These are phyloP conservation scores for Caenorhabditis briggsae DNA, from an alignment of 1,140 invertebrate species.

Conservation along the genomic window DNA sequence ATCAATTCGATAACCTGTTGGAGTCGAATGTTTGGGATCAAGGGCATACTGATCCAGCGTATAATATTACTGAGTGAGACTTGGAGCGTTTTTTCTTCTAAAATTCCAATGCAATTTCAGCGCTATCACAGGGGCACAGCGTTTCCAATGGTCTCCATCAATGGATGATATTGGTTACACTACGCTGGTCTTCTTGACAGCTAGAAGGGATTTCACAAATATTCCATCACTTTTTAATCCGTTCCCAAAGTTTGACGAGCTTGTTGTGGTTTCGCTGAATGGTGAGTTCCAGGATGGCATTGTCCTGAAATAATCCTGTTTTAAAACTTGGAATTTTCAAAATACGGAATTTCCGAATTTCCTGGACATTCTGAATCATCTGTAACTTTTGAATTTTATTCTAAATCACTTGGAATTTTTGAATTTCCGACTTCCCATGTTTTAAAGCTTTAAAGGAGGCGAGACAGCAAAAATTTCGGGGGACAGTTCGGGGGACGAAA, in stretches of 20 bases:
- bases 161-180: conserved; percentile 27
- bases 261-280: conserved; percentile 2
- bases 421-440: too few relatives aligned
- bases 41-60: conserved; percentile 1
- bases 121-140: conserved; percentile 12
- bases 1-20: neutral
- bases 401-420: too few relatives aligned
- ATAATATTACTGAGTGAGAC: conserved; percentile 39
- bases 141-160: conserved; percentile 9
- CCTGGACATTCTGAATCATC: neutral
- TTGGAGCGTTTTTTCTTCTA: too few relatives aligned
- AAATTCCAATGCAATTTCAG: neutral
- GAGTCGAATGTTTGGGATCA: conserved; percentile 16
- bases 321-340: too few relatives aligned
- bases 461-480: too few relatives aligned
- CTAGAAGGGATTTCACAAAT: neutral
- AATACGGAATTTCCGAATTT: too few relatives aligned
- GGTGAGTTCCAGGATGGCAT: too few relatives aligned
- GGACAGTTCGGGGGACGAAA: too few relatives aligned
- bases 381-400: neutral
- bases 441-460: too few relatives aligned
- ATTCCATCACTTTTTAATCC: conserved; percentile 26
- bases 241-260: conserved; percentile 41
- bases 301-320: too few relatives aligned
- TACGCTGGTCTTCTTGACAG: conserved; percentile 14